Base-by-base conservation (phyloP, 2,113 vertebrate genomes). In the Caranx melampygus region DNA sequence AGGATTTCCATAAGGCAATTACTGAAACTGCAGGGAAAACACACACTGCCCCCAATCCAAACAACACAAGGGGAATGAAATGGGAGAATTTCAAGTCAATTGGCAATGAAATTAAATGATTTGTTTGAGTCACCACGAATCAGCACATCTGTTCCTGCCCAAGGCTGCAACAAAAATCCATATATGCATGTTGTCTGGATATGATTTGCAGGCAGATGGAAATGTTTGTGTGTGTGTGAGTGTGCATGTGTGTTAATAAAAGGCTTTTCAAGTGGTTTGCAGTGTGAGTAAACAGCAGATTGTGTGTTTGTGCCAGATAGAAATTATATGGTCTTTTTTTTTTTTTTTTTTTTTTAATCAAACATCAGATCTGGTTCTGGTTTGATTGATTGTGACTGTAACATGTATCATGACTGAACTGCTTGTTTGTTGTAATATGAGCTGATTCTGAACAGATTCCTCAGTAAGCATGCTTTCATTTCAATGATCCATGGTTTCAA, bases 131-230 rank as follows among this genome's bases (percentile, higher is more conserved):
- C 65, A 76, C 59, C 61, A 77, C 59, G 75, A 91, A 81, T 37
- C 77, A 78, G 55, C 47, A 40, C 81, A 91, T 79, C 83, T 92
- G 85, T 71, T 74, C n/a, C 57, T 37, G 20, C 45, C 44, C 16
- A 61, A 13, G 77, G 75, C 81, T 78, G 66, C 45, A 79, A 40
- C 62, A 72, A 73, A 44, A 60, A 51, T 31, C 82, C 42, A 35
- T 72, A 15, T 14, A 58, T 49, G 18, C 51, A 21, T 58, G 57
- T 44, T 64, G 73, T 75, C 85, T 89, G 90, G 73, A 81, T 81
- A 0, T 51, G 58, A 77, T 82, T n/a, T 73, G 26, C 77, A 58
- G n/a, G 54, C 81, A 85, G 72, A 80, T 87, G 84, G 73, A 90
- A 79, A 45, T 58, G 75, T 68, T 71, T 63, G 26, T 73, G 66